Percentiles rank a stretch among this genome's conserved stretches.
Evolutionary conservation across 2,797 vertebrate genomes (phyloP).

Genomic region (Liasis olivaceus): DNA sequence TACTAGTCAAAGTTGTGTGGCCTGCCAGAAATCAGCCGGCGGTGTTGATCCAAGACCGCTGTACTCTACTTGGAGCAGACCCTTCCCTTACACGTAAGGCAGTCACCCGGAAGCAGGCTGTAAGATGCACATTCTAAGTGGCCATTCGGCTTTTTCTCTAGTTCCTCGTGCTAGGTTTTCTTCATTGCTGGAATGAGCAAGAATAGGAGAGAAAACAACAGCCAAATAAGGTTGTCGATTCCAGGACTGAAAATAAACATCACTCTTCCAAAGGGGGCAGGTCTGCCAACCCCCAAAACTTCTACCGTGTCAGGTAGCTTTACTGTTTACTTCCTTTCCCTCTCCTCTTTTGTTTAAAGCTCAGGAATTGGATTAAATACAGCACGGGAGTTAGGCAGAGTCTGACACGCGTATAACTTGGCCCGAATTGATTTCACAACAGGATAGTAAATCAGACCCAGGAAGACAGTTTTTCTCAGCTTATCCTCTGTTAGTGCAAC

Average conservation of each 20-base stretch:
- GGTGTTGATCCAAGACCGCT: not conserved
- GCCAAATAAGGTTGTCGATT: not conserved
- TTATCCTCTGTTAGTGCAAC: not conserved
- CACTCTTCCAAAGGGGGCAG: not conserved
- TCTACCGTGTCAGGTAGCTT: not conserved
- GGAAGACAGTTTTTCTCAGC: constrained; percentile 9
- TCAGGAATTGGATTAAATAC: constrained; percentile 14
- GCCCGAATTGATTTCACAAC: constrained; percentile 35
- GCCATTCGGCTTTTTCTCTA: not conserved
- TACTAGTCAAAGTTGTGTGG: not conserved
- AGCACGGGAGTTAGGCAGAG: not conserved
- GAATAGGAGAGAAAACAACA: not conserved
- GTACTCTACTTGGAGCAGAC: not conserved
- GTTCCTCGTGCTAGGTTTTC: rapidly evolving
- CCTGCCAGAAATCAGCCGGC: not conserved
- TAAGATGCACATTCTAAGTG: not conserved
- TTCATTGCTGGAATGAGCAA: not conserved
- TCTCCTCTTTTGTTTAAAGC: not conserved
- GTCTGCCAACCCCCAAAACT: not conserved
- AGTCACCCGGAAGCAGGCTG: not conserved
- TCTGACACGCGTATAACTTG: constrained; percentile 20
- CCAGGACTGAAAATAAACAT: not conserved
- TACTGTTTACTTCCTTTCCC: not conserved
- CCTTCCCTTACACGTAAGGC: not conserved
- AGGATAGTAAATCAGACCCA: constrained; percentile 22